Evolutionary conservation across 2,797 vertebrate species (phyloP).

Genomic region (Fringilla coelebs): DNA sequence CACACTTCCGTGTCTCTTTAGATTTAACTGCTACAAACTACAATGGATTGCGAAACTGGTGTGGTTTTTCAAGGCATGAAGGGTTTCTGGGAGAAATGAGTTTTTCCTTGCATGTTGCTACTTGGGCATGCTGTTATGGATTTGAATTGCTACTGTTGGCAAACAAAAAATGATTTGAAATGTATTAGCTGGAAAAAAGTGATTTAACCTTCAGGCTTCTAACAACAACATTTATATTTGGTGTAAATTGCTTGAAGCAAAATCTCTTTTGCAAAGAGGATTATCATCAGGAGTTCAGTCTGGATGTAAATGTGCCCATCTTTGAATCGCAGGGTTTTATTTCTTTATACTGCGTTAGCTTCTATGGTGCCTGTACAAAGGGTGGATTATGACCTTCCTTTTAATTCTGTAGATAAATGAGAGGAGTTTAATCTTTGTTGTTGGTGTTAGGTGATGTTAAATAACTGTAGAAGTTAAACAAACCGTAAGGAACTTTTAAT

Average conservation of each 20-base stretch:
- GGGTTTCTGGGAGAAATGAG: background rate
- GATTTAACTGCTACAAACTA: background rate
- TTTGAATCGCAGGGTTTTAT: background rate
- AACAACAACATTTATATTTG: constrained; percentile 11
- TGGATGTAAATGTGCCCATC: background rate
- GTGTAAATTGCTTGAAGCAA: constrained; percentile 7
- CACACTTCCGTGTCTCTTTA: background rate
- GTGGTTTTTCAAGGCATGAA: background rate
- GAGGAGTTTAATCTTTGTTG: background rate
- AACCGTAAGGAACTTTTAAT: background rate
- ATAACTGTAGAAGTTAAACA: background rate
- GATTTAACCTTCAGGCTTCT: constrained; percentile 3
- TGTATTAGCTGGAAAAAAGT: background rate
- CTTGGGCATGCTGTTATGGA: background rate
- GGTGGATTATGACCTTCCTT: background rate
- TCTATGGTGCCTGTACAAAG: background rate
- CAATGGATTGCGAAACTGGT: background rate
- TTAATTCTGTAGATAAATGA: background rate
- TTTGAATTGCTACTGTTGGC: background rate
- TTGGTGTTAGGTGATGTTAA: background rate
- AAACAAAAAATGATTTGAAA: background rate
- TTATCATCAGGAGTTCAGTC: constrained; percentile 9
- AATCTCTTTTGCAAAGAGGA: background rate
- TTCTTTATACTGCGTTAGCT: background rate
- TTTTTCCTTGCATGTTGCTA: background rate